Evolutionary conservation across 1,140 invertebrate species (phyloP).

Genomic region (Panagrolaimus sp.): DNA sequence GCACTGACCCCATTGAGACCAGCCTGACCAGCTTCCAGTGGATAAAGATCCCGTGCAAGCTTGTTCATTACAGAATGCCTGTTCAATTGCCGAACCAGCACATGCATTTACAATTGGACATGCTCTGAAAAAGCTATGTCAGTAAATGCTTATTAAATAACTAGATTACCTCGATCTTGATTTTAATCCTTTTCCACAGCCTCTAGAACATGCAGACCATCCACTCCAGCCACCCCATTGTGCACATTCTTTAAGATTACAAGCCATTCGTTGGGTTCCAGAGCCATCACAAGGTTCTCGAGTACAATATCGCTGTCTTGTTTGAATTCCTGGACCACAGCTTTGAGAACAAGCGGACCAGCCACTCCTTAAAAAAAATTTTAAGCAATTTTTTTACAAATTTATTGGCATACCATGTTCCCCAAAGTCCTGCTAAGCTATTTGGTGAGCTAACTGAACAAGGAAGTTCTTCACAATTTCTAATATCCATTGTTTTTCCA

Average conservation of each 20-base stretch:
- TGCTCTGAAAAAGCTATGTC: background rate
- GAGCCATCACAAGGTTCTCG: slow-evolving; percentile 56
- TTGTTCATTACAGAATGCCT: slow-evolving; percentile 56
- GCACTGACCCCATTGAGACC: slow-evolving; percentile 39
- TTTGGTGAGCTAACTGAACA: slow-evolving; percentile 24
- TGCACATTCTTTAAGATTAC: slow-evolving; percentile 44
- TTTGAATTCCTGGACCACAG: slow-evolving; percentile 44
- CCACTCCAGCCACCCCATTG: slow-evolving; percentile 45
- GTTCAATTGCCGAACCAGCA: slow-evolving; percentile 43
- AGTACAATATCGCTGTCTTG: slow-evolving; percentile 34
- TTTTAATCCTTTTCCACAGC: slow-evolving; percentile 64
- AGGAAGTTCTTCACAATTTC: slow-evolving; percentile 48
- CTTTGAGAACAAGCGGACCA: slow-evolving; percentile 41
- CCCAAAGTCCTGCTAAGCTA: slow-evolving; percentile 34
- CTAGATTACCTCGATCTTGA: slow-evolving; percentile 48
- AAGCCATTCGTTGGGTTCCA: slow-evolving; percentile 52
- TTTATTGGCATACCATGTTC: too few species aligned
- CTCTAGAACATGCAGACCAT: slow-evolving; percentile 64
- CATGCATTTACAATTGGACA: slow-evolving; percentile 31
- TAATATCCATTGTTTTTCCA: slow-evolving; percentile 55
- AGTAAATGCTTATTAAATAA: background rate
- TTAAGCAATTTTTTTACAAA: too few species aligned
- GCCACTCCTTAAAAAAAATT: too few species aligned
- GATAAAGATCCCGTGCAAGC: slow-evolving; percentile 23
- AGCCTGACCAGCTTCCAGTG: slow-evolving; percentile 18